These are phyloP conservation scores for Spilarctia lutea DNA, from an alignment of 2,888 invertebrate species.

Conservation along the genomic window DNA sequence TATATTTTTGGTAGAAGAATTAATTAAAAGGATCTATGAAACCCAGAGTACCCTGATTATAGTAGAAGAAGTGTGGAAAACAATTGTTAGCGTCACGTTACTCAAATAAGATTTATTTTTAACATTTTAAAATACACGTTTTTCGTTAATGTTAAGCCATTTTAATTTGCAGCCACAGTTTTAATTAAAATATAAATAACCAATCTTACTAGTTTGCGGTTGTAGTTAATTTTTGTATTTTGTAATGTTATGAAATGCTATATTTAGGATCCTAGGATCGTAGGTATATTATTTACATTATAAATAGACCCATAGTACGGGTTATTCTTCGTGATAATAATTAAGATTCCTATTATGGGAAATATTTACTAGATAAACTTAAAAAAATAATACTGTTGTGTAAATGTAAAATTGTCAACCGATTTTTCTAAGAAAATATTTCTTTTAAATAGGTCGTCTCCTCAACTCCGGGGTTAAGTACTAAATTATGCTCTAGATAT, in stretches of 20 bases:
- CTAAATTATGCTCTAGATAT: too few relatives aligned
- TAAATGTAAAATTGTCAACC: too few relatives aligned
- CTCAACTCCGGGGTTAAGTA: too few relatives aligned
- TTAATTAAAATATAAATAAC: slow-evolving; percentile 24
- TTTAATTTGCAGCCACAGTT: slow-evolving; percentile 32
- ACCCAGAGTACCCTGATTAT: not conserved
- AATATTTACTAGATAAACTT: too few relatives aligned
- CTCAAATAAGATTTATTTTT: not conserved
- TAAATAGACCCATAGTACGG: not conserved
- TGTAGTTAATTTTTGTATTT: slow-evolving; percentile 10
- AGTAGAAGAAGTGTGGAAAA: not conserved
- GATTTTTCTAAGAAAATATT: too few relatives aligned
- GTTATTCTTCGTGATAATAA: not conserved
- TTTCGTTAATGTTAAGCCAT: not conserved
- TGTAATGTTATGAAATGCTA: not conserved
- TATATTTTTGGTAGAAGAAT: not conserved
- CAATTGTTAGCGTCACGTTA: not conserved
- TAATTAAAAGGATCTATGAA: not conserved
- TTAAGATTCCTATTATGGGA: too few relatives aligned
- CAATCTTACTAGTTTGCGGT: slow-evolving; percentile 31
- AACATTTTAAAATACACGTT: not conserved
- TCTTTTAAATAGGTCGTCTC: too few relatives aligned
- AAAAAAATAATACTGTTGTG: too few relatives aligned
- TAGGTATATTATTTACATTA: too few relatives aligned
- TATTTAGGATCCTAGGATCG: not conserved